Base-by-base conservation (phyloP, 2,797 vertebrate genomes). In the Trematocara caparti region DNA sequence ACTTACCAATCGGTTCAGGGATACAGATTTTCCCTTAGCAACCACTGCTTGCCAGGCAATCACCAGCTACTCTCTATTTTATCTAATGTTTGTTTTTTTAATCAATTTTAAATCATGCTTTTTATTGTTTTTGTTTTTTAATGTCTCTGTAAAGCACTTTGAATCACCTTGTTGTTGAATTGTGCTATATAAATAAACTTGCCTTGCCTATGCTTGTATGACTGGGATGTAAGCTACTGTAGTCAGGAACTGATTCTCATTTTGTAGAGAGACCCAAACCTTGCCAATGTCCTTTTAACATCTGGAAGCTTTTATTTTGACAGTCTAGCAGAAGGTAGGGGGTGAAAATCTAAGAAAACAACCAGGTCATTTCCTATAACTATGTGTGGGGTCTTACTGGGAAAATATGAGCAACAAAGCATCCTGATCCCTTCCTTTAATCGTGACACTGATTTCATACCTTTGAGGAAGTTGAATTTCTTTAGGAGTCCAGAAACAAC, bases 391-490 rank as follows among this genome's bases (percentile, higher is more conserved):
- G 9, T 30, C 1, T 45, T 24, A 21, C n/a, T 7, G 8, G 40
- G 38, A 66, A 66, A 66, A 43, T 27, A 45, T 27, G 21, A 69
- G 38, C 8, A 69, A 45, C 21, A 69, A 10, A 69, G 21, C 5
- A 69, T 69, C 64, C 40, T 3, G 6, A 27, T 30, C 8, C 21
- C 40, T 47, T 47, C 40, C 40, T 47, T 71, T 71, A 71, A 47
- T 45, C 1, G 10, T 21, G 3, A 17, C 13, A 30, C 3, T 36
- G n/a, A 27, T 8, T 5, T 3, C 5, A 91, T 93, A 99, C 99
- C 98, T 99, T 99, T 99, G 87, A 99, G 96, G 92, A 99, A 99
- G 85, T 94, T 94, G 92, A 99, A 99, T 82, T 96, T 97, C 95
- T 98, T 99, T 84, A 99, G 97, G 84, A 99, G 97, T 80, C 97